Evolutionary conservation across 2,797 vertebrate genomes (phyloP).

Genomic region (Steatocranus sp.): DNA sequence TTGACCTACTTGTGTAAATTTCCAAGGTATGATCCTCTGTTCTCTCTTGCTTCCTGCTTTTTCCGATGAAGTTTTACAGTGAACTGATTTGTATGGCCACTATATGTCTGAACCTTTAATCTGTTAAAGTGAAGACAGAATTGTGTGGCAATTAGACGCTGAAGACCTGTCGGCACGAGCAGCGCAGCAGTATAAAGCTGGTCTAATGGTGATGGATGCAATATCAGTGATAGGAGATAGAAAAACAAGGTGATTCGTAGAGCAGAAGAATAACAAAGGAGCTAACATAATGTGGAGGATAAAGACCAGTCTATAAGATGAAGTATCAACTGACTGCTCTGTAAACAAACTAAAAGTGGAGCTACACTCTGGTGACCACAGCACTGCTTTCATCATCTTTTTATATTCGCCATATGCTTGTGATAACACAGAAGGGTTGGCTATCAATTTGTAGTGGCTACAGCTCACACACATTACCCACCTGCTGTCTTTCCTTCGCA

Average conservation of each 20-base stretch:
- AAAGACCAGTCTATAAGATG: slow-evolving; percentile 17
- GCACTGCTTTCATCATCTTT: slow-evolving; percentile 25
- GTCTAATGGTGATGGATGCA: not conserved
- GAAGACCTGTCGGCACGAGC: not conserved
- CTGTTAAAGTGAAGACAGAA: not conserved
- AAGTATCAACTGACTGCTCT: slow-evolving; percentile 7
- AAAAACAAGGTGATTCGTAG: not conserved
- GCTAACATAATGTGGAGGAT: not conserved
- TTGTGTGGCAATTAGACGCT: not conserved
- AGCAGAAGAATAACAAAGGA: slow-evolving; percentile 5
- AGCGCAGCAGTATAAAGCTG: not conserved
- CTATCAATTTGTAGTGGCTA: slow-evolving; percentile 29
- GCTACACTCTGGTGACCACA: not conserved
- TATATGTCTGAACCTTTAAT: not conserved
- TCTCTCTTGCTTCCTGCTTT: not conserved
- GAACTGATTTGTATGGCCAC: slow-evolving; percentile 14
- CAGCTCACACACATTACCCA: slow-evolving; percentile 26
- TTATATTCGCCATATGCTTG: slow-evolving; percentile 21
- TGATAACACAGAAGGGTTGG: slow-evolving; percentile 14
- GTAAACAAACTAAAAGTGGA: slow-evolving; percentile 29
- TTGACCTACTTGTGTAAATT: slow-evolving; percentile 45
- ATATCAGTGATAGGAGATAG: not conserved
- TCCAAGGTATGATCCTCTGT: slow-evolving; percentile 12
- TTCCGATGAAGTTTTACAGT: not conserved
- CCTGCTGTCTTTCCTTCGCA: not conserved